Evolutionary conservation across 2,888 invertebrate species (phyloP).

Genomic region (Pterobdella sp.): DNA sequence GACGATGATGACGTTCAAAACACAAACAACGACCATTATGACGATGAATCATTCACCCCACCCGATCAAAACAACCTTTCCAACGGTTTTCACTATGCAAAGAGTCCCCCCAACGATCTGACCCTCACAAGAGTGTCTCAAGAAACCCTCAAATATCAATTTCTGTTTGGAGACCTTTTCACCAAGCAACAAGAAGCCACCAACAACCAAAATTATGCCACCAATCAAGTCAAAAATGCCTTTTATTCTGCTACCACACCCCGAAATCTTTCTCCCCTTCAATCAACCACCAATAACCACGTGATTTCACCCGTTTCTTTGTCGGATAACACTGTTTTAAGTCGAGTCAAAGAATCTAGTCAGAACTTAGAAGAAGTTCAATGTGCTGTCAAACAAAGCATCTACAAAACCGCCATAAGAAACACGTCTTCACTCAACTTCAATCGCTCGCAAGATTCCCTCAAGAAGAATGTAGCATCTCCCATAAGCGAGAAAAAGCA

Average conservation of each 20-base stretch:
- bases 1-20: background rate
- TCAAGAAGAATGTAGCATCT: background rate
- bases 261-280: too few species aligned
- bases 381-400: background rate
- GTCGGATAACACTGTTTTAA: too few species aligned
- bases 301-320: too few species aligned
- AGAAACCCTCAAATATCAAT: background rate
- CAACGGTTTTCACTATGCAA: background rate
- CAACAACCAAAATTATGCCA: too few species aligned
- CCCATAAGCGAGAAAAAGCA: background rate
- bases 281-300: too few species aligned
- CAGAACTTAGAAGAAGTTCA: too few species aligned
- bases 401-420: background rate
- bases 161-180: background rate
- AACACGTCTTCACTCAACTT: background rate
- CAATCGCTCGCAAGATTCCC: background rate
- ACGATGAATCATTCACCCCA: background rate
- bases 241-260: too few species aligned
- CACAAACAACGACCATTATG: background rate
- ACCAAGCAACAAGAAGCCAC: too few species aligned
- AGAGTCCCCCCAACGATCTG: background rate
- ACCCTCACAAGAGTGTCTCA: background rate
- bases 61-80: background rate
- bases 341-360: too few species aligned
- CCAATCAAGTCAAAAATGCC: too few species aligned